Base-by-base conservation (phyloP, 1,140 invertebrate genomes). In the Trichomalopsis sarcophagae region DNA sequence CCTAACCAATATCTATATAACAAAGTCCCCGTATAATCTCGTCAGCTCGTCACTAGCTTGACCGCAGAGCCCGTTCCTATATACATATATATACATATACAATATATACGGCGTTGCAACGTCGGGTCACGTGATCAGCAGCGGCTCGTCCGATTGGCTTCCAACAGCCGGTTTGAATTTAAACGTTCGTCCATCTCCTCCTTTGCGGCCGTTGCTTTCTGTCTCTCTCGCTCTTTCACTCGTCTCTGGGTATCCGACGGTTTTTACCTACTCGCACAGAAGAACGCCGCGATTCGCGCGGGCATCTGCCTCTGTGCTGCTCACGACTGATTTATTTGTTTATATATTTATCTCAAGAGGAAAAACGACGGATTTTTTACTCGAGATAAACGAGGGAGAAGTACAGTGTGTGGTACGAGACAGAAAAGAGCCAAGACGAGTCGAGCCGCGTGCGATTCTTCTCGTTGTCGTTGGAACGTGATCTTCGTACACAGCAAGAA, bases 141-240 rank as follows among this genome's bases (percentile, higher is more conserved):
- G 55, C 17, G 21, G 21, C 68, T 71, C 27, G 68, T 69, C 10
- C 10, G 10, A 71, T 71, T 71, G 68, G 68, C 4, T 30, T 17
- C 6, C 27, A 71, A 71, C 68, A 33, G 68, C 68, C 68, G 68
- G 68, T 71, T 71, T 71, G 68, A 71, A 71, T 71, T 71, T 71
- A 71, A 71, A 71, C 68, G 68, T 71, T 71, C 30, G 55, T 7
- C 55, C 55, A 62, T 62, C 55, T 62, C 55, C 55, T 21, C 17
- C 55, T 17, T 3, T 21, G 55, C 68, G 68, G 23, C 68, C 68
- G 68, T 71, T 71, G 68, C 68, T 30, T n/a, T 71, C 27, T 27
- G 2, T 69, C 23, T 71, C 23, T 33, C 68, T 27, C 68, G 9
- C 68, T 27, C 68, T 62, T 33, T 13, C 68, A 30, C 27, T 30